A percentile compares a stretch with the other conserved stretches of the same genome.
phyloP scores from a whole-genome alignment of 1,140 invertebrate species.

The Mizuhopecten yessoensis region DNA sequence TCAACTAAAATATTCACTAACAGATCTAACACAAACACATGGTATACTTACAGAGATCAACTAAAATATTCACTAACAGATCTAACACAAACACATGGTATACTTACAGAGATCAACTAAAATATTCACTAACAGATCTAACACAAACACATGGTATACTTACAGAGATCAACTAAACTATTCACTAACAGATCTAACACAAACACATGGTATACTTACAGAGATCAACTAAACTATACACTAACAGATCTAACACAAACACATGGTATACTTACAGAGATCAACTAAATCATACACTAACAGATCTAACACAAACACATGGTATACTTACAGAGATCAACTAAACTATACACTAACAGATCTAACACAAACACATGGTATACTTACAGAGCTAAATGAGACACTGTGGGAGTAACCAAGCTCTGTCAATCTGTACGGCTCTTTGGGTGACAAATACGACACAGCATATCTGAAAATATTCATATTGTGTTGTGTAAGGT shows the following conservation, averaged over 20 bases:
- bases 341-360: constrained; percentile 17
- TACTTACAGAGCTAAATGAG: constrained; percentile 82
- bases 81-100: too few species aligned
- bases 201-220: too few species aligned
- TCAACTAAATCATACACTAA: constrained; percentile 8
- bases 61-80: too few species aligned
- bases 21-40: too few species aligned
- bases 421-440: constrained; percentile 80
- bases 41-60: too few species aligned
- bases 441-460: constrained; percentile 76
- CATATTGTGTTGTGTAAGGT: too few species aligned
- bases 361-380: neutral
- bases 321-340: too few species aligned
- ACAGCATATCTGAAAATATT: constrained; percentile 83
- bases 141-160: too few species aligned
- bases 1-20: constrained; percentile 77
- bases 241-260: neutral
- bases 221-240: neutral
- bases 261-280: constrained; percentile 40
- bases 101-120: too few species aligned
- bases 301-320: neutral
- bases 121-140: too few species aligned
- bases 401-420: constrained; percentile 82
- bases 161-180: too few species aligned
- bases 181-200: too few species aligned